Evolutionary conservation across 2,797 vertebrate genomes (phyloP), one percentile per base, ranked within the genome.

Genomic region (Sebastes ruberrimus): DNA sequence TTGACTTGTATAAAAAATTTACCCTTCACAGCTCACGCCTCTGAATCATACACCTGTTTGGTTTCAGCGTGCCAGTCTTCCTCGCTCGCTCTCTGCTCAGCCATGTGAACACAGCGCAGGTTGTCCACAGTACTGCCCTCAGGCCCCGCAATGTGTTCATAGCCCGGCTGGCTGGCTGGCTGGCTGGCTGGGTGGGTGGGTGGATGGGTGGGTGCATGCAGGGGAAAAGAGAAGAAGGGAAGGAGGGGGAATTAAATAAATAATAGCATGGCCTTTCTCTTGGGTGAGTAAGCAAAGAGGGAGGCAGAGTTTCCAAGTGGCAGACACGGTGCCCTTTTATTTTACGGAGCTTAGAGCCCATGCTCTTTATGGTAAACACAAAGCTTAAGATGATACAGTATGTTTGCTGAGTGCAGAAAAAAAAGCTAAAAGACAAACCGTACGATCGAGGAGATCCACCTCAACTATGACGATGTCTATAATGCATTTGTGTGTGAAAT

Each of bases 31-130:
- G 95, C 94, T 94, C 86, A 80, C 93, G 89, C 94, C 91, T 95
- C 93, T 91, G 90, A 94, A 94, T 95, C 95, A 94, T 95, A 95
- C 96, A 96, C 96, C 95, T 96, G 96, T 95, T 94, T 95, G 94
- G 93, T 90, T 95, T 91, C 92, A 84, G 90, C 76, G 91, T 96
- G 95, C 95, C 95, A 96, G 95, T 93, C 93, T 92, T 92, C 91
- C 90, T 93, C 91, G 64, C 94, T 91, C 93, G 81, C 93, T 91
- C 92, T 88, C 94, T 95, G 95, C 91, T 95, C 95, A 95, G 92
- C 94, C 95, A 95, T 95, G 95, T 95, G 95, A 93, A 93, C 92
- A 94, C 90, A 84, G 94, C 85, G 84, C 95, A 95, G 95, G 94
- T 95, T 96, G 95, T 94, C 95, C 95, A 93, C 91, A 88, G 91